Evolutionary conservation across 2,797 vertebrate genomes (phyloP).

Genomic region (Arrhamphus sclerolepis): DNA sequence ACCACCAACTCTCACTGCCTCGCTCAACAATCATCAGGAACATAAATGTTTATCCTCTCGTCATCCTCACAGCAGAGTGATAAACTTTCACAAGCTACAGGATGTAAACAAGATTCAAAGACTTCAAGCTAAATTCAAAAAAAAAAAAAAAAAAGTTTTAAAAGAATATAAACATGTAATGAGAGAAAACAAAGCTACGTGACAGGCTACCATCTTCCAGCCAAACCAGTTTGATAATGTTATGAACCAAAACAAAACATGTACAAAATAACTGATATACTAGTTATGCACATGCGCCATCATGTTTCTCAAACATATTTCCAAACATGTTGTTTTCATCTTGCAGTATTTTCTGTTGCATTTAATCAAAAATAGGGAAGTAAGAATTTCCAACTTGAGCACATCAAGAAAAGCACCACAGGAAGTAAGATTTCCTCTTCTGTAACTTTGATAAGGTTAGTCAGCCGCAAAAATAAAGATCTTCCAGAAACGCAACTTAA

Average conservation of each 20-base stretch:
- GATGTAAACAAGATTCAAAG: background rate
- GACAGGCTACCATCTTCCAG: background rate
- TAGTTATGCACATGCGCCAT: no score
- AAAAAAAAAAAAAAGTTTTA: conserved; percentile 2
- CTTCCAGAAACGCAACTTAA: no score
- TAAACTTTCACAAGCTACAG: background rate
- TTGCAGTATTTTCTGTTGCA: no score
- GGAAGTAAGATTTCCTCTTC: no score
- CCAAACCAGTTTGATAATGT: background rate
- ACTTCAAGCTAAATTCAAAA: background rate
- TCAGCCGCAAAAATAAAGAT: no score
- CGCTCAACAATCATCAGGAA: conserved; percentile 11
- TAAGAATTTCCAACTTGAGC: no score
- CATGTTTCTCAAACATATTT: no score
- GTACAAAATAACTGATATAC: no score
- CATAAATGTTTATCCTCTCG: background rate
- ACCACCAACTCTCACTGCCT: background rate
- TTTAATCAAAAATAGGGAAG: no score
- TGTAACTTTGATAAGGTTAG: no score
- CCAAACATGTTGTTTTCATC: no score
- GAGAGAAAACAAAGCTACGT: background rate
- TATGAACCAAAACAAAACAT: background rate
- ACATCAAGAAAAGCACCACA: no score
- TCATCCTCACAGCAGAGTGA: background rate
- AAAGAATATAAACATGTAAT: background rate